Conservation (phyloP, 2,888 invertebrate genomes). For the Colostygia pectinataria region DNA sequence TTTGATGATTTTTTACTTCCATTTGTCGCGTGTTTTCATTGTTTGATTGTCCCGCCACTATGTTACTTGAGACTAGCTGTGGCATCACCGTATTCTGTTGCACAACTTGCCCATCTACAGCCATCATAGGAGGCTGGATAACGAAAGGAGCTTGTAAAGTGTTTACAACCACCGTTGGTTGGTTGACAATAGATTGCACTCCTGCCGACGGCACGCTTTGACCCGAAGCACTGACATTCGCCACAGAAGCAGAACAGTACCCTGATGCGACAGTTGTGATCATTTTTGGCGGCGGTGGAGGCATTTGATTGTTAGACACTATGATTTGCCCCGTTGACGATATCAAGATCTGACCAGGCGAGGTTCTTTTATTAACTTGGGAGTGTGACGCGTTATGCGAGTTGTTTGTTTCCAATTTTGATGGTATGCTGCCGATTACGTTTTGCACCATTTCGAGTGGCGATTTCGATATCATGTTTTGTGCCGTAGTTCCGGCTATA, state of each 20-base stretch:
- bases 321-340: slow-evolving; percentile 89
- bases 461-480: slow-evolving; percentile 82
- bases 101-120: slow-evolving; percentile 87
- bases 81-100: slow-evolving; percentile 88
- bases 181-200: slow-evolving; percentile 87
- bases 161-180: slow-evolving; percentile 91
- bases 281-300: slow-evolving; percentile 85
- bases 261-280: slow-evolving; percentile 83
- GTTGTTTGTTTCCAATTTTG: slow-evolving; percentile 65
- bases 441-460: slow-evolving; percentile 91
- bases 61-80: slow-evolving; percentile 86
- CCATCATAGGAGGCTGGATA: slow-evolving; percentile 90
- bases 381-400: slow-evolving; percentile 59
- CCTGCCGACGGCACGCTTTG: slow-evolving; percentile 85
- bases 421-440: slow-evolving; percentile 87
- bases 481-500: slow-evolving; percentile 77
- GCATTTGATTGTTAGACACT: slow-evolving; percentile 86
- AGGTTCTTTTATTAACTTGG: slow-evolving; percentile 55
- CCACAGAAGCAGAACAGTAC: slow-evolving; percentile 84
- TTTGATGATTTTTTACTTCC: slow-evolving; percentile 77
- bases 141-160: slow-evolving; percentile 90
- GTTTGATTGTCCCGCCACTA: slow-evolving; percentile 81
- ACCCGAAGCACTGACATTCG: slow-evolving; percentile 85
- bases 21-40: slow-evolving; percentile 78
- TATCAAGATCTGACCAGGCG: slow-evolving; percentile 88